Base-by-base conservation (phyloP, 2,113 vertebrate species). In the Chinchilla lanigera region DNA sequence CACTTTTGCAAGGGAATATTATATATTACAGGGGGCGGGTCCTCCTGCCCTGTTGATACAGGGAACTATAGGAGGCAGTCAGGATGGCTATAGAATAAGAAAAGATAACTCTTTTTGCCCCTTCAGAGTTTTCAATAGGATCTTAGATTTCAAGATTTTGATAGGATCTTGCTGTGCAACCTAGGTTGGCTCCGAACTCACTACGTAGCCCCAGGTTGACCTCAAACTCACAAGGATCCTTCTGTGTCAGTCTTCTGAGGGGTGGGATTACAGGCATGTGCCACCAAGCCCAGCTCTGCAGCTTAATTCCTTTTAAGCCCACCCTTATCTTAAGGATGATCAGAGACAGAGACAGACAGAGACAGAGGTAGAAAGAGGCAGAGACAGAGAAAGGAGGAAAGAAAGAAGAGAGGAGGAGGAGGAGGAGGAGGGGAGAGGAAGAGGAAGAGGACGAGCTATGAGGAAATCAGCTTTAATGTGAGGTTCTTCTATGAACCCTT, bases 381-480 rank as follows among this genome's bases (percentile, higher is more conserved):
- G 65, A 67, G 65, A 35, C 26, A 87, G 28, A 13, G 9, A 9
- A 58, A 56, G 9, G 12, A 17, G 19, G 14, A 17, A 17, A 0
- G 19, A 17, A 56, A 17, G 14, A n/a, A 52, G 41, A 61, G 33
- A 38, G 30, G 5, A 38, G 17, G 17, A 17, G 12, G 65, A 67
- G 5, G 13, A 6, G 14, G 30, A 35, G 33, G 7, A 16, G 17
- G 54, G 16, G 60, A 61, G 60, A 69, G 65, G 12, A 28, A 61
- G 4, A 58, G 56, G 6, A 24, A 26, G 60, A 63, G 11, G 16
- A 13, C 33, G 63, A 58, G 24, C n/a, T 26, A 75, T 88, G 58
- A 88, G 56, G 41, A 88, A 94, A 90, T 77, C 24, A 83, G 35
- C 28, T 93, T 95, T 73, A 87, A 52, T 73, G 71, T 77, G 7